These are phyloP conservation scores for Orthosia gracilis DNA, from an alignment of 2,888 invertebrate genomes.

Conservation along the genomic window DNA sequence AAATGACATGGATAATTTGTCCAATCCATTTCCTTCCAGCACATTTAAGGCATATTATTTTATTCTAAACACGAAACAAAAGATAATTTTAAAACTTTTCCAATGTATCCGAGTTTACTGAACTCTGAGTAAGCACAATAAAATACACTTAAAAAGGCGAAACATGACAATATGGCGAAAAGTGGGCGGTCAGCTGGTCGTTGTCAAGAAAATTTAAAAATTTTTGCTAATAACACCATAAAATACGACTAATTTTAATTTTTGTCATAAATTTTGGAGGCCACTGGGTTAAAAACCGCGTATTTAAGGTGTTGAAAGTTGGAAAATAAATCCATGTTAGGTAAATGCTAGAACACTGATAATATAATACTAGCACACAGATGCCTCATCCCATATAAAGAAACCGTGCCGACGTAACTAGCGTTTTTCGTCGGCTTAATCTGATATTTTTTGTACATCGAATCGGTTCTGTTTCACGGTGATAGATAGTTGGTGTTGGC, in stretches of 20 bases:
- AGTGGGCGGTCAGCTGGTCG: slow-evolving; percentile 78
- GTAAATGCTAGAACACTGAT: background rate
- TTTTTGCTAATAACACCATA: slow-evolving; percentile 80
- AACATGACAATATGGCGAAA: slow-evolving; percentile 62
- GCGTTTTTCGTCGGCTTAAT: too few species aligned
- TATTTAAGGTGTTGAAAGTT: slow-evolving; percentile 8
- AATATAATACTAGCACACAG: too few species aligned
- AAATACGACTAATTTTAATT: slow-evolving; percentile 68
- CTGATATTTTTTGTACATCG: too few species aligned
- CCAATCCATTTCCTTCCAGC: slow-evolving; percentile 1
- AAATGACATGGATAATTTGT: too few species aligned
- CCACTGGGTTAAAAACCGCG: slow-evolving; percentile 2
- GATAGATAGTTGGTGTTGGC: too few species aligned
- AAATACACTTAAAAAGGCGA: slow-evolving; percentile 75
- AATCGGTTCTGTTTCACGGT: too few species aligned
- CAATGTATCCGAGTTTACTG: slow-evolving; percentile 63
- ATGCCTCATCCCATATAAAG: too few species aligned
- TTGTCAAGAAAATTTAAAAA: slow-evolving; percentile 76
- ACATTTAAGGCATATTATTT: slow-evolving; percentile 23
- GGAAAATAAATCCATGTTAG: slow-evolving; percentile 22
- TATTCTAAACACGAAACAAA: slow-evolving; percentile 38
- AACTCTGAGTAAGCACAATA: slow-evolving; percentile 75
- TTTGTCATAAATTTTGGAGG: slow-evolving; percentile 25
- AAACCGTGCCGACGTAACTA: too few species aligned
- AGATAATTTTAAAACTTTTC: slow-evolving; percentile 53